Evolutionary conservation across 2,797 vertebrate genomes (phyloP), one percentile per base, ranked within the genome.

Genomic region (Paratrypauchen microcephalus): DNA sequence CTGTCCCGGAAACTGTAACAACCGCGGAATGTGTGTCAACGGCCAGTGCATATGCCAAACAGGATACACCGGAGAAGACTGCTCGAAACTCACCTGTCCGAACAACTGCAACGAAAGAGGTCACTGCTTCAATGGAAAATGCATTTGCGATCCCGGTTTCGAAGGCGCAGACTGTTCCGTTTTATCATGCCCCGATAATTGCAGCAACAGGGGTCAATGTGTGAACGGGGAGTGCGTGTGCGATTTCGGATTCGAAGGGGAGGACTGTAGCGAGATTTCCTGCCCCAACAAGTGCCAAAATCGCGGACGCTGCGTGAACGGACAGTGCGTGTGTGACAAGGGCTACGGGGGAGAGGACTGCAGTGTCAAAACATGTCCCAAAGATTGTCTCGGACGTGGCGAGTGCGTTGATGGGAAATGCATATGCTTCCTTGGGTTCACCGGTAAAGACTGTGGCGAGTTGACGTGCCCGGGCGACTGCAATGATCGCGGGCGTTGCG

Each of bases 71-170:
- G 96, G 96, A 0, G 93, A 94, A 0, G 96, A 99, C 81, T 99
- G 98, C 81, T 89, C 95, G 0, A 93, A 95, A 73, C 89, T 91
- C 73, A 92, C 94, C 24, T 99, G 97, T 67, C 97, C 94, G 0
- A 83, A 88, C 0, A 93, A 98, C 70, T 99, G 97, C 74, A 93
- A 93, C 23, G 75, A 92, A 77, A 91, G 80, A 0, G 97, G 97
- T 26, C 96, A 94, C 68, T 99, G 97, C 39, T 62, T 95, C 16
- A 86, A 87, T 0, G 97, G 97, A 0, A 93, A 6, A 30, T 99
- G 97, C n/a, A 74, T 97, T 76, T 99, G 97, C 39, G 95, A 97
- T 0, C 94, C 95, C 0, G 97, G 95, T 0, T 98, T 92, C 77
- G 77, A 93, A 5, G 96, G 96, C 0, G 86, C 91, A 0, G 95